phyloP scores from a whole-genome alignment of 2,113 vertebrate species.

The Camarhynchus parvulus region DNA sequence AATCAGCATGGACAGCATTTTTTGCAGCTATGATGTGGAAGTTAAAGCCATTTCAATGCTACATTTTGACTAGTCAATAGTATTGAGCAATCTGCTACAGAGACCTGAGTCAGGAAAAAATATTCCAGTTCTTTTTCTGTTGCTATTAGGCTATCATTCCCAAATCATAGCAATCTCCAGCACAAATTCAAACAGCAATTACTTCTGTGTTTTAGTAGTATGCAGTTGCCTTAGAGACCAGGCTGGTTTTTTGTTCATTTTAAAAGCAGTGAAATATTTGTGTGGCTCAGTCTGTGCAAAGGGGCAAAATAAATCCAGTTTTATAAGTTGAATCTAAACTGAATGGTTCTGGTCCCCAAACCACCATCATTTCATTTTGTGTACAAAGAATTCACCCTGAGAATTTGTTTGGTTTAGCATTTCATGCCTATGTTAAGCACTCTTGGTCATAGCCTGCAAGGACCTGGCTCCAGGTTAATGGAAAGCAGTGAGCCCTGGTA shows the following conservation, averaged over 20 bases:
- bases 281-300: background rate
- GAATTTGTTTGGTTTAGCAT: background rate
- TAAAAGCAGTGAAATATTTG: background rate
- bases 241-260: background rate
- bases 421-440: background rate
- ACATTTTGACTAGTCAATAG: conserved; percentile 15
- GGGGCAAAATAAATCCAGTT: background rate
- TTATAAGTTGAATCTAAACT: background rate
- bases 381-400: background rate
- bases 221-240: conserved; percentile 18
- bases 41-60: conserved; percentile 14
- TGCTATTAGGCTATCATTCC: background rate
- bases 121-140: background rate
- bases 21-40: background rate
- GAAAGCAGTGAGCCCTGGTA: background rate
- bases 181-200: background rate
- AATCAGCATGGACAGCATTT: background rate
- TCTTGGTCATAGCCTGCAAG: background rate
- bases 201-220: conserved; percentile 15
- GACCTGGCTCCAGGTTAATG: background rate
- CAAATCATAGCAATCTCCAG: background rate
- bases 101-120: conserved; percentile 5
- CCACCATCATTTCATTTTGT: background rate
- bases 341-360: background rate
- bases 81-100: conserved; percentile 6